Evolutionary conservation across 2,888 invertebrate genomes (phyloP).

Genomic region (Thymelicus acteon): DNA sequence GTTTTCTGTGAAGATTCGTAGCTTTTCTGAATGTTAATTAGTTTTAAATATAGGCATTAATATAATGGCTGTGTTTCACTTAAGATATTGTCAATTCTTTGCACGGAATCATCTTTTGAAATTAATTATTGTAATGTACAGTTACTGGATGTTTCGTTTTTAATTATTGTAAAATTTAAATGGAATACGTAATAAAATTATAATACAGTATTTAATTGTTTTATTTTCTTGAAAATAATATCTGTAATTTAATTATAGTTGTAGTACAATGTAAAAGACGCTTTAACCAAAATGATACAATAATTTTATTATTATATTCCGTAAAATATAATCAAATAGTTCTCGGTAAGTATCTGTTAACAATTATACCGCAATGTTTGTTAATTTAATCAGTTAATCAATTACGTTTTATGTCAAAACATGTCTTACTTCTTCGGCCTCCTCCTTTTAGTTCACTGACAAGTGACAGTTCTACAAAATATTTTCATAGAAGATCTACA

Average conservation of each 20-base stretch:
- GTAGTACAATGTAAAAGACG: no score
- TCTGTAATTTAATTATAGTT: background rate
- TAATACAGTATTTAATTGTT: slow-evolving; percentile 45
- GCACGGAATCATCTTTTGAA: slow-evolving; percentile 78
- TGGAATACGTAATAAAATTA: slow-evolving; percentile 80
- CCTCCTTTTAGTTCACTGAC: no score
- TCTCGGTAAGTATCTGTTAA: no score
- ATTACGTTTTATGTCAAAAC: no score
- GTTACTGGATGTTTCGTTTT: slow-evolving; percentile 68
- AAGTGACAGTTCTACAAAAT: no score
- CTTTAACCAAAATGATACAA: no score
- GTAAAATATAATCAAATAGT: no score
- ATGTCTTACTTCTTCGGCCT: no score
- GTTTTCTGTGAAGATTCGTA: slow-evolving; percentile 41
- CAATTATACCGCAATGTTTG: no score
- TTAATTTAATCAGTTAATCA: no score
- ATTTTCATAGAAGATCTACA: no score
- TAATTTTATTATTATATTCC: no score
- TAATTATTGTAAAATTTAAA: slow-evolving; percentile 72
- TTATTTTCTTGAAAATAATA: background rate
- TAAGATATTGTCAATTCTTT: slow-evolving; percentile 83
- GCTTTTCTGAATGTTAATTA: slow-evolving; percentile 56
- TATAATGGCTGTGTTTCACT: slow-evolving; percentile 83
- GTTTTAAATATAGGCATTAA: slow-evolving; percentile 69
- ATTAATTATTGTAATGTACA: slow-evolving; percentile 63